Percentiles rank a stretch among this genome's conserved stretches.
Conservation (phyloP, 2,797 vertebrate genomes). For the Perodicticus potto region DNA sequence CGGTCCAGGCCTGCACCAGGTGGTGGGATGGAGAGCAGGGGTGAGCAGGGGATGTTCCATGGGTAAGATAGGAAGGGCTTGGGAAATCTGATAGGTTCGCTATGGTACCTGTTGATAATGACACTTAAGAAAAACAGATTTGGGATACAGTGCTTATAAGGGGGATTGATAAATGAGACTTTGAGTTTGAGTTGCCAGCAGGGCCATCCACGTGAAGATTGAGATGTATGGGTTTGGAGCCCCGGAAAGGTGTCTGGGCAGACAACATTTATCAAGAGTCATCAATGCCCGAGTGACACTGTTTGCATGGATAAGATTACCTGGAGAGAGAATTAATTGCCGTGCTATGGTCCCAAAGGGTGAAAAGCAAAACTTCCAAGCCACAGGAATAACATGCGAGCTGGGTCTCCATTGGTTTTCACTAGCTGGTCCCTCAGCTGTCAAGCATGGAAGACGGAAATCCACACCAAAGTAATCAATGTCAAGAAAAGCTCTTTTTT, state of each 20-base stretch:
- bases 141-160: not conserved
- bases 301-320: not conserved
- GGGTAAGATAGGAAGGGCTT: not conserved
- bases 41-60: not conserved
- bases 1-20: not conserved
- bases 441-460: slow-evolving; percentile 38
- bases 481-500: not conserved
- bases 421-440: not conserved
- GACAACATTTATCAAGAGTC: not conserved
- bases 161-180: not conserved
- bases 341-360: not conserved
- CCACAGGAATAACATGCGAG: not conserved
- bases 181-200: not conserved
- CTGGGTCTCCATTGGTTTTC: not conserved
- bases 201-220: not conserved
- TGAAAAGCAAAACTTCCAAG: not conserved
- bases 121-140: not conserved
- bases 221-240: not conserved
- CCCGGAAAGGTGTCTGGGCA: not conserved
- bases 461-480: not conserved
- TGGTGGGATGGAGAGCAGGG: not conserved
- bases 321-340: not conserved
- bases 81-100: not conserved
- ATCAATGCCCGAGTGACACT: not conserved
- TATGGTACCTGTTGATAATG: not conserved